Evolutionary conservation across 35 echinoderm and acorn worm species (phyloP), one percentile per base, ranked within the genome.

Genomic region (Apostichopus californicus): DNA sequence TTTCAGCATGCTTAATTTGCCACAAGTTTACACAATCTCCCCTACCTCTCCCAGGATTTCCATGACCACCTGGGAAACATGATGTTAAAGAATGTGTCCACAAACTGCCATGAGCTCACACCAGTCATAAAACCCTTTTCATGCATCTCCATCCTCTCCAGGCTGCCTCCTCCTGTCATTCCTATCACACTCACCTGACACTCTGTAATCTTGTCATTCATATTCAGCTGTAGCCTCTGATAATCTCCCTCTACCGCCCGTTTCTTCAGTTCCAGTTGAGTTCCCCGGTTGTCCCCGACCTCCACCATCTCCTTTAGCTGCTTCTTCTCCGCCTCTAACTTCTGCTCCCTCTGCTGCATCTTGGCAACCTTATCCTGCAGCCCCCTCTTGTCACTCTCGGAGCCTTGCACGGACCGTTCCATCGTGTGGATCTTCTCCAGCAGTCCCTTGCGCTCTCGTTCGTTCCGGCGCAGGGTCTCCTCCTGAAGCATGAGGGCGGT

Each of bases 151-250:
- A 46, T 46, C 34, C 34, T 4, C 34, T 46, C 34, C 34, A 46
- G 2, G 3, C 34, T 3, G 58, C 58, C 58, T 61, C 58, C 12
- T 8, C 0, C 12, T 1, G 58, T 61, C 58, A 61, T 61, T 61
- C 12, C 8, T 61, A 2, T 46, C 34, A 0, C n/a, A 83, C 70
- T 77, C 57, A 98, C 97, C 94, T 98, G 97, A 59, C 63, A 94
- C 59, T 98, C 97, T 15, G 97, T 98, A 34, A 94, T 91, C 80
- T 93, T 94, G 57, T 98, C 97, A 77, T 96, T 98, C 94, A 98
- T 94, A 2, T 91, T 93, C 17, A 98, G 87, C 25, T 98, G 97
- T 77, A 95, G 86, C 77, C 97, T 70, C 78, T 98, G 97, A n/a
- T 95, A 90, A 72, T 98, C 97, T 8, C 97, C 97, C 91, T 98